Percentiles rank a stretch among this genome's conserved stretches.
Evolutionary conservation across 2,113 vertebrate genomes (phyloP).

Genomic region (Elephantulus edwardii): DNA sequence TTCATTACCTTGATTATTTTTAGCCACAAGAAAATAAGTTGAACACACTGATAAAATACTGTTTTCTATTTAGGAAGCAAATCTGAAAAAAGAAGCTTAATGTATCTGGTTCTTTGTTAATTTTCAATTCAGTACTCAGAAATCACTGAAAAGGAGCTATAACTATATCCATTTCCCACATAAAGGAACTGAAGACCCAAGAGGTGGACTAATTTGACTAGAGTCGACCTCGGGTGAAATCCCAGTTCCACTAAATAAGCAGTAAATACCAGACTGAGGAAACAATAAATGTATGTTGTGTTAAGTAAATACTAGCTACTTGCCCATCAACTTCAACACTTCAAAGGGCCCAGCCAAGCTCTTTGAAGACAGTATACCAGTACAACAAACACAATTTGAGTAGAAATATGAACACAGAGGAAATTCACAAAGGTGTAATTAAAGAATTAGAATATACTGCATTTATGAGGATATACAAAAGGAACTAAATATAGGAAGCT

Average conservation of each 20-base stretch:
- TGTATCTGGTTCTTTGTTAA: neutral
- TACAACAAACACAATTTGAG: neutral
- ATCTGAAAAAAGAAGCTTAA: neutral
- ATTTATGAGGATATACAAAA: neutral
- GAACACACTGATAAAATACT: neutral
- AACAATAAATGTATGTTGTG: accelerated
- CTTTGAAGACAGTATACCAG: neutral
- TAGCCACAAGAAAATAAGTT: neutral
- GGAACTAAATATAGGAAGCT: neutral
- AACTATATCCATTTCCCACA: neutral
- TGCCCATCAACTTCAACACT: neutral
- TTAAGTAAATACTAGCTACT: neutral
- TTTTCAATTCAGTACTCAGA: neutral
- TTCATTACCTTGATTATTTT: neutral
- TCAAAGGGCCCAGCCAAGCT: neutral
- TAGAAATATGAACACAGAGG: neutral
- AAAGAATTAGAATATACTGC: neutral
- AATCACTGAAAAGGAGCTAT: neutral
- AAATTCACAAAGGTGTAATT: neutral
- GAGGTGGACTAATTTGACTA: neutral
- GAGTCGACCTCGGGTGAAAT: neutral
- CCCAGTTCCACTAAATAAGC: neutral
- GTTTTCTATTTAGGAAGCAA: neutral
- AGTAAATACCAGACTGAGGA: neutral
- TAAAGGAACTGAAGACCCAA: neutral